phyloP scores from a whole-genome alignment of 2,113 vertebrate genomes.

The Ceyx cyanopectus region DNA sequence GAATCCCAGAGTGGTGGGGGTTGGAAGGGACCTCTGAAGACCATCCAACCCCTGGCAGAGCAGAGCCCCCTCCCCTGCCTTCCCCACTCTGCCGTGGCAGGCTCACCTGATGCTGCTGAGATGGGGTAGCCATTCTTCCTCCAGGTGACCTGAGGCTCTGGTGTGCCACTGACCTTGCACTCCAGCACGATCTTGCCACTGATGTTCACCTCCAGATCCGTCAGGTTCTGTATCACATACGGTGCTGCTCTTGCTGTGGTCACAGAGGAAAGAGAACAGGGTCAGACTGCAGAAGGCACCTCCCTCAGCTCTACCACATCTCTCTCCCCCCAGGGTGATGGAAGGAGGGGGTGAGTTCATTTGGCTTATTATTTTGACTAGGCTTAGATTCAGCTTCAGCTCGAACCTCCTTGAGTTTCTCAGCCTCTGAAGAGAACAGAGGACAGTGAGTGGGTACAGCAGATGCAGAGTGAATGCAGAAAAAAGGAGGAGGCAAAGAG shows the following conservation, averaged over 20 bases:
- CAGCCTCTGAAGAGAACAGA: neutral
- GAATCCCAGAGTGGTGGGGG: too few relatives aligned
- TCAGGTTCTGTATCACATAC: slow-evolving; percentile 84
- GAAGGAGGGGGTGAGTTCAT: neutral
- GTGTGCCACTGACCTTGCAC: slow-evolving; percentile 83
- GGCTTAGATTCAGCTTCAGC: neutral
- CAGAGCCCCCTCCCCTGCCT: too few relatives aligned
- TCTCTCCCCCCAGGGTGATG: neutral
- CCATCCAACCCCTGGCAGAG: too few relatives aligned
- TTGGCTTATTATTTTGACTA: neutral
- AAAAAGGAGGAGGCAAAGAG: neutral
- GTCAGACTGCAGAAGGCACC: neutral
- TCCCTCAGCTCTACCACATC: neutral
- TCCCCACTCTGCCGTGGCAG: too few relatives aligned
- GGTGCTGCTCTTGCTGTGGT: slow-evolving; percentile 79
- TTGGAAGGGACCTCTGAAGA: too few relatives aligned
- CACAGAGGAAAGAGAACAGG: neutral
- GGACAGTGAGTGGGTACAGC: neutral
- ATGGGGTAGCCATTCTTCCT: slow-evolving; percentile 83
- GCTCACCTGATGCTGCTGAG: slow-evolving; percentile 83
- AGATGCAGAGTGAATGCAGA: neutral
- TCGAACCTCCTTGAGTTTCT: neutral
- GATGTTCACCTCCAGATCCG: slow-evolving; percentile 86
- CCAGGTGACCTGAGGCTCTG: slow-evolving; percentile 82
- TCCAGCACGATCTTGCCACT: slow-evolving; percentile 86